phyloP scores from a whole-genome alignment of 2,797 vertebrate genomes.

The Girardinus metallicus region DNA sequence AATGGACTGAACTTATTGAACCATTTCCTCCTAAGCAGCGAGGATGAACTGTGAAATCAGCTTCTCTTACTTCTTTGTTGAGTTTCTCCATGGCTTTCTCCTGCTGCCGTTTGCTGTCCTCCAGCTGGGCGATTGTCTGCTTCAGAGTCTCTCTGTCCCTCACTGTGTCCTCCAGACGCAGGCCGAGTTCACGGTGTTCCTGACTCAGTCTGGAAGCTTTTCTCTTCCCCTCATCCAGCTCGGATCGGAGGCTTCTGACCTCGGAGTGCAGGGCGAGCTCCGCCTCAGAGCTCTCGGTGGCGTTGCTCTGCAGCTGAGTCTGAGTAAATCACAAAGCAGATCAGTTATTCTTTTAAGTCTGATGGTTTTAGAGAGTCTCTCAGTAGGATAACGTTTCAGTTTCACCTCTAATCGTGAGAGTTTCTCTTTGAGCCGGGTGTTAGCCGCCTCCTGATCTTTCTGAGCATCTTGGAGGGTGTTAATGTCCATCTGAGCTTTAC shows the following conservation, averaged over 20 bases:
- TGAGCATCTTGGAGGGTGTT: slow-evolving; percentile 59
- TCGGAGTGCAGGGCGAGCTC: slow-evolving; percentile 85
- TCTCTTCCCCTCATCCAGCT: slow-evolving; percentile 88
- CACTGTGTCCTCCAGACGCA: slow-evolving; percentile 80
- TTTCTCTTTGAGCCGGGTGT: slow-evolving; percentile 85
- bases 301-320: slow-evolving; percentile 78
- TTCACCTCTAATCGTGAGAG: slow-evolving; percentile 88
- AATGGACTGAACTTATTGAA: background rate
- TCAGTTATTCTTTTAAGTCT: slow-evolving; percentile 4
- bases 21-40: slow-evolving; percentile 17
- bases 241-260: slow-evolving; percentile 80
- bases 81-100: slow-evolving; percentile 87
- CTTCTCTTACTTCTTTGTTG: slow-evolving; percentile 85
- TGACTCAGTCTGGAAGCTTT: slow-evolving; percentile 78
- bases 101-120: slow-evolving; percentile 85
- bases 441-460: slow-evolving; percentile 79
- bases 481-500: slow-evolving; percentile 64
- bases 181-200: slow-evolving; percentile 81
- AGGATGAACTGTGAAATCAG: slow-evolving; percentile 5
- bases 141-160: slow-evolving; percentile 86
- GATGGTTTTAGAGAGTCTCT: background rate
- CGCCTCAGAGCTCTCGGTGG: slow-evolving; percentile 81
- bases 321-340: slow-evolving; percentile 53
- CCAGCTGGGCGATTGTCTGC: slow-evolving; percentile 82
- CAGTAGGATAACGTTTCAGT: background rate